Percentiles rank a stretch among this genome's conserved stretches.
These are phyloP conservation scores for Oscheius sp. DNA, from an alignment of 2,888 invertebrate genomes.

Conservation along the genomic window DNA sequence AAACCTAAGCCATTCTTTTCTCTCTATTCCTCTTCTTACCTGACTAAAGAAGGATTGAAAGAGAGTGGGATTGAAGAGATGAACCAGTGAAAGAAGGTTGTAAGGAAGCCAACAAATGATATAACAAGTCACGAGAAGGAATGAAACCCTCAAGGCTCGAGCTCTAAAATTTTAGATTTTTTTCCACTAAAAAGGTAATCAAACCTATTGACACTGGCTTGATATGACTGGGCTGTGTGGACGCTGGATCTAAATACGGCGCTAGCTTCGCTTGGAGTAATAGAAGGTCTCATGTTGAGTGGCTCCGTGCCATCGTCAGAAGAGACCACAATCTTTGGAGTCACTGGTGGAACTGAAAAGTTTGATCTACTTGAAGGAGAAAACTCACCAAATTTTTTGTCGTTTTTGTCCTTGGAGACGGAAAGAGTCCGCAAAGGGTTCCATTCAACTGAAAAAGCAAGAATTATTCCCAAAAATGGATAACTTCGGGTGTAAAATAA, in stretches of 20 bases:
- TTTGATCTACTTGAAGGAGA: too few species aligned
- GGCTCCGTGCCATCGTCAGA: slow-evolving; percentile 50
- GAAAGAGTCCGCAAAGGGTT: slow-evolving; percentile 53
- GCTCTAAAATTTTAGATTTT: slow-evolving; percentile 48
- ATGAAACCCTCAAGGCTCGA: slow-evolving; percentile 65
- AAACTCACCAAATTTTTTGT: slow-evolving; percentile 2
- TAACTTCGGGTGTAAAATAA: too few species aligned
- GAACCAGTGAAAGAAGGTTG: slow-evolving; percentile 61
- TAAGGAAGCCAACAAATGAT: slow-evolving; percentile 69
- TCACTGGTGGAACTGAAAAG: background rate
- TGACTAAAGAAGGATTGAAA: background rate
- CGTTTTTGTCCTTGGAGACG: slow-evolving; percentile 20
- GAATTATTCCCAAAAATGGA: too few species aligned
- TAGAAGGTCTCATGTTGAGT: slow-evolving; percentile 44
- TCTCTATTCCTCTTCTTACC: background rate
- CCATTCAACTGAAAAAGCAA: slow-evolving; percentile 43
- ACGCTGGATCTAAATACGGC: slow-evolving; percentile 48
- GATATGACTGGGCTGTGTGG: slow-evolving; percentile 57
- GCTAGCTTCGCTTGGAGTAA: slow-evolving; percentile 48
- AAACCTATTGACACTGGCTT: slow-evolving; percentile 42
- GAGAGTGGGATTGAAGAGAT: slow-evolving; percentile 53
- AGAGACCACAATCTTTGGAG: slow-evolving; percentile 50
- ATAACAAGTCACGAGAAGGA: slow-evolving; percentile 65
- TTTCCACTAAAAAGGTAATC: background rate
- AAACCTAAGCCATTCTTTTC: too few species aligned